phyloP scores from a whole-genome alignment of 2,113 vertebrate genomes.

The Apaloderma vittatum region DNA sequence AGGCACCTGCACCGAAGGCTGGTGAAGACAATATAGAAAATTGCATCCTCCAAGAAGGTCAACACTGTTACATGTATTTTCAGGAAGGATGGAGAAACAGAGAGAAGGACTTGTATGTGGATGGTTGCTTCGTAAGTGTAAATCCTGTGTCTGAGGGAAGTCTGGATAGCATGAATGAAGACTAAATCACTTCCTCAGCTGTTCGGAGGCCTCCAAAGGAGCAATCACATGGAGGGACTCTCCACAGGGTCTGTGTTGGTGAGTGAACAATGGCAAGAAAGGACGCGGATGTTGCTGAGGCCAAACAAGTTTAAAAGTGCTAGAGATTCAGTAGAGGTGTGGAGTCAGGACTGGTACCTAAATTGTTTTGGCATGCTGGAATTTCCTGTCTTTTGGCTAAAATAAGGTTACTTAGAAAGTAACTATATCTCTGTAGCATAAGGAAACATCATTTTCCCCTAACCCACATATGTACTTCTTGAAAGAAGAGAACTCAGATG shows the following conservation, averaged over 20 bases:
- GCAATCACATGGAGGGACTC: background rate
- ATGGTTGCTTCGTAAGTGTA: background rate
- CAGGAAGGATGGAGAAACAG: background rate
- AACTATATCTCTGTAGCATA: background rate
- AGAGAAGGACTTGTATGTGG: background rate
- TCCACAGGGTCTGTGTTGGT: background rate
- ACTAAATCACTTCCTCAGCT: background rate
- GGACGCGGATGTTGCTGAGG: background rate
- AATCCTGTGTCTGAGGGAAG: background rate
- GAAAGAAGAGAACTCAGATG: background rate
- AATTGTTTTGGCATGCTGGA: background rate
- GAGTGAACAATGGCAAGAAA: background rate
- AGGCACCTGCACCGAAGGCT: background rate
- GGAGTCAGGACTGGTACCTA: background rate
- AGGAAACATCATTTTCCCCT: background rate
- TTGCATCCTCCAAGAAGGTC: background rate
- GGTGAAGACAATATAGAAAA: background rate
- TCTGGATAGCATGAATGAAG: background rate
- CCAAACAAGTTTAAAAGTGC: background rate
- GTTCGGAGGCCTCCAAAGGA: background rate
- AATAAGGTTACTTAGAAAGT: constrained; percentile 26
- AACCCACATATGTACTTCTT: background rate
- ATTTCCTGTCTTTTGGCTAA: constrained; percentile 53
- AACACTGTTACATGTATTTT: background rate
- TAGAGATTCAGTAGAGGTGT: background rate